These are phyloP conservation scores for Falco columbarius DNA, from an alignment of 2,797 vertebrate species.

Conservation along the genomic window DNA sequence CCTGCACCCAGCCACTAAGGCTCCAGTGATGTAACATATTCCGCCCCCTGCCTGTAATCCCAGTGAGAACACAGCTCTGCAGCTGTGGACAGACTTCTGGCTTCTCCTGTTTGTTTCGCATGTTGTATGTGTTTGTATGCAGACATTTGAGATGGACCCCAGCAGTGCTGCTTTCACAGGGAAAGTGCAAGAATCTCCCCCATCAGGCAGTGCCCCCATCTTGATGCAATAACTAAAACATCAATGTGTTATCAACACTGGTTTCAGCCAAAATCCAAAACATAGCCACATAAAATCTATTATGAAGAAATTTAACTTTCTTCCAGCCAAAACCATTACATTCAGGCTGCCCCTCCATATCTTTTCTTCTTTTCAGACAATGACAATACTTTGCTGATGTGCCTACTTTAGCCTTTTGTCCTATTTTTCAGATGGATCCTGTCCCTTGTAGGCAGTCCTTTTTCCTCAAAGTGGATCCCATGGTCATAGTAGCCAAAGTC, in stretches of 20 bases:
- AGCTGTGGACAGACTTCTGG: neutral
- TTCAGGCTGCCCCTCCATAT: neutral
- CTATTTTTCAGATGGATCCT: neutral
- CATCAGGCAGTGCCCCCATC: neutral
- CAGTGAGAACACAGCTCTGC: neutral
- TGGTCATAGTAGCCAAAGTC: neutral
- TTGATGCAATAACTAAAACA: neutral
- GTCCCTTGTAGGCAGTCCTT: neutral
- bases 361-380: neutral
- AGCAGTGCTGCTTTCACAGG: neutral
- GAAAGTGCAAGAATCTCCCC: neutral
- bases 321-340: neutral
- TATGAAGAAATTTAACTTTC: neutral
- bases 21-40: neutral
- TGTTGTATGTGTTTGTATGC: neutral
- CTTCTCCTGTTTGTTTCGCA: neutral
- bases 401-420: accelerated
- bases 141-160: neutral
- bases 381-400: neutral
- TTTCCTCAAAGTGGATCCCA: neutral
- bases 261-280: neutral
- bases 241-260: neutral
- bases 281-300: neutral
- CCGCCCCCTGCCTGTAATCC: neutral
- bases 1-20: neutral